Evolutionary conservation across 2,888 invertebrate species (phyloP).

Genomic region (Empis livida): DNA sequence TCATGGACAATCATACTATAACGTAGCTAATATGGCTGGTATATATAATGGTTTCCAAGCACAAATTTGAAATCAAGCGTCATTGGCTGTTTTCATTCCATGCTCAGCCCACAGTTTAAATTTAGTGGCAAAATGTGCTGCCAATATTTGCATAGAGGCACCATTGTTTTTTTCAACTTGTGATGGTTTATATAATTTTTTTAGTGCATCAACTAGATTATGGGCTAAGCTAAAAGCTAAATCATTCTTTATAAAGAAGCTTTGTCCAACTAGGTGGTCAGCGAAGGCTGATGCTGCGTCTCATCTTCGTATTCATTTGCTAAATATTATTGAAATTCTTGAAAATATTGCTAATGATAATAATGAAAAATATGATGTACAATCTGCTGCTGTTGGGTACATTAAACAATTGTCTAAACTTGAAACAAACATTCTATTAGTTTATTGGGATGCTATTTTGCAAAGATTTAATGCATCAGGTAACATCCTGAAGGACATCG

Average conservation of each 20-base stretch:
- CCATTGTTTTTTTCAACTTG: neutral
- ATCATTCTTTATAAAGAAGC: neutral
- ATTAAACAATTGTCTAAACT: neutral
- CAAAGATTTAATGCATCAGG: neutral
- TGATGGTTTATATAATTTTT: neutral
- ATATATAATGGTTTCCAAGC: slow-evolving; percentile 15
- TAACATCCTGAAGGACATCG: neutral
- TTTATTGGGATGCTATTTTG: neutral
- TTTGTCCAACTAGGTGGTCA: neutral
- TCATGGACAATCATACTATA: slow-evolving; percentile 5
- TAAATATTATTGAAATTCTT: neutral
- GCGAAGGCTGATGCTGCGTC: neutral
- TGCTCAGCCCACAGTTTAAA: neutral
- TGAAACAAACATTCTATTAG: neutral
- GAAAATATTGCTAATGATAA: neutral
- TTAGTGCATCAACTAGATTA: neutral
- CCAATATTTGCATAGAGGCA: neutral
- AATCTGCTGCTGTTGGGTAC: neutral
- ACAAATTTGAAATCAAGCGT: neutral
- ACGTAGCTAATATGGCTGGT: slow-evolving; percentile 21
- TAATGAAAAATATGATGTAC: neutral
- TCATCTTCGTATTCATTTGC: neutral
- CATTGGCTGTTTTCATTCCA: neutral
- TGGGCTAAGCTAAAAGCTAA: neutral
- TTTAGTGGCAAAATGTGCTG: neutral